These are phyloP conservation scores for Blennius ocellaris DNA, from an alignment of 2,113 vertebrate species.

Conservation along the genomic window DNA sequence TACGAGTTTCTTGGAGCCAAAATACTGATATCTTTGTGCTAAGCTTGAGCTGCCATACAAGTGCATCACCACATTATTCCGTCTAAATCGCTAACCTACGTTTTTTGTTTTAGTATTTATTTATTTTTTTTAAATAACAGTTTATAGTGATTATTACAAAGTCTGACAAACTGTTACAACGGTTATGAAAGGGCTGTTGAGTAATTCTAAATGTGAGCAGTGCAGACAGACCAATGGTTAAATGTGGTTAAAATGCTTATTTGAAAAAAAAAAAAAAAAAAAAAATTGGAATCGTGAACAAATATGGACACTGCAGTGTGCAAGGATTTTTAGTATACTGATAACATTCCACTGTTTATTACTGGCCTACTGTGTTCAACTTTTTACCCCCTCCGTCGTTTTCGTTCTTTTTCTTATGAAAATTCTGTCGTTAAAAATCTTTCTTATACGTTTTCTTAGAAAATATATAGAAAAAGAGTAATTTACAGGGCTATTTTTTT, in stretches of 20 bases:
- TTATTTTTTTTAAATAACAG: background rate
- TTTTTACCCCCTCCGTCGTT: constrained; percentile 55
- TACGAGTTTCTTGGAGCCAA: constrained; percentile 17
- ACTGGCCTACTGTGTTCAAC: constrained; percentile 78
- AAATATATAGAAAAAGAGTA: constrained; percentile 84
- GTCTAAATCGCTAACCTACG: constrained; percentile 13
- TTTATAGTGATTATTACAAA: constrained; percentile 46
- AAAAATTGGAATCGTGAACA: constrained; percentile 57
- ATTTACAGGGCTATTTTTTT: constrained; percentile 78
- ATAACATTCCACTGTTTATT: constrained; percentile 82
- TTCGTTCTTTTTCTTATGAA: constrained; percentile 76
- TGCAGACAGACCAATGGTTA: constrained; percentile 49
- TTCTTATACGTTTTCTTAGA: constrained; percentile 76
- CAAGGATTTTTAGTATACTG: constrained; percentile 75
- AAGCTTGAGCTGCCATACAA: constrained; percentile 21
- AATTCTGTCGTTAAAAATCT: constrained; percentile 78
- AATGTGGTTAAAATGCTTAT: background rate
- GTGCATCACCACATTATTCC: constrained; percentile 22
- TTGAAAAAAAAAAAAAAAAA: no score
- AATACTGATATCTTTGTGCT: constrained; percentile 34
- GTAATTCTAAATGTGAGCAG: constrained; percentile 25
- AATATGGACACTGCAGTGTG: constrained; percentile 68
- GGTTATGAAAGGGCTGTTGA: constrained; percentile 35
- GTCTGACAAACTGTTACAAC: constrained; percentile 31
- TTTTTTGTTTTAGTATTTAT: background rate